A percentile compares a stretch with the other conserved stretches of the same genome.
Conservation (phyloP, 2,113 vertebrate species). For the Laticauda laticaudata region DNA sequence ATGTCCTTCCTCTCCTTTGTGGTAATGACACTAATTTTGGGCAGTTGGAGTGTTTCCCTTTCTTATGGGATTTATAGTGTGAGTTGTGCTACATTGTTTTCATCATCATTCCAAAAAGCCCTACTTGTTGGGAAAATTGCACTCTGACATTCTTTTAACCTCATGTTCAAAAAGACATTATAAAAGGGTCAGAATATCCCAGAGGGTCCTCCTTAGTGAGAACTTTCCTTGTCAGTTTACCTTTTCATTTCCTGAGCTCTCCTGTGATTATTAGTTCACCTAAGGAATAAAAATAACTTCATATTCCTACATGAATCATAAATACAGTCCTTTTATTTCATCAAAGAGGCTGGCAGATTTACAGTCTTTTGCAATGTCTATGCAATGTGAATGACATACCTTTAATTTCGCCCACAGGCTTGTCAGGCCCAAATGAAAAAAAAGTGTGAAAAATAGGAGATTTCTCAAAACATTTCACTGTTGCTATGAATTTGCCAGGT, state of each 20-base stretch:
- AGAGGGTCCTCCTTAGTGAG: constrained; percentile 80
- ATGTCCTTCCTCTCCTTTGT: constrained; percentile 55
- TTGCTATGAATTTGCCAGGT: constrained; percentile 67
- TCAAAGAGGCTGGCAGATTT: constrained; percentile 88
- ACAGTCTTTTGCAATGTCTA: constrained; percentile 87
- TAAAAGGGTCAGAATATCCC: constrained; percentile 79
- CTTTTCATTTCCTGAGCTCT: constrained; percentile 77
- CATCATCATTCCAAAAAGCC: constrained; percentile 72
- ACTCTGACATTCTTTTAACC: constrained; percentile 72
- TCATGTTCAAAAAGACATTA: constrained; percentile 72
- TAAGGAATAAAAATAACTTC: constrained; percentile 83
- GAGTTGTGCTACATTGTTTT: constrained; percentile 59
- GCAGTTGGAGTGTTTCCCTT: constrained; percentile 25
- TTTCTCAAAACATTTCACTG: constrained; percentile 81
- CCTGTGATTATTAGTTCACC: constrained; percentile 83
- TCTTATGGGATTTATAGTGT: constrained; percentile 58
- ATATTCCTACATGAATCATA: constrained; percentile 83
- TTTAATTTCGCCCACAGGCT: constrained; percentile 98
- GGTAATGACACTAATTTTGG: constrained; percentile 52
- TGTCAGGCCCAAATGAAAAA: constrained; percentile 78
- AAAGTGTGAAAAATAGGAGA: constrained; percentile 79
- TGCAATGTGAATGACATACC: constrained; percentile 88
- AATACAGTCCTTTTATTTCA: constrained; percentile 87
- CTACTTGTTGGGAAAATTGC: constrained; percentile 65
- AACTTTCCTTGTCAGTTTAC: constrained; percentile 78